phyloP scores from a whole-genome alignment of 1,140 invertebrate species.

The Apocrypta bakeri region DNA sequence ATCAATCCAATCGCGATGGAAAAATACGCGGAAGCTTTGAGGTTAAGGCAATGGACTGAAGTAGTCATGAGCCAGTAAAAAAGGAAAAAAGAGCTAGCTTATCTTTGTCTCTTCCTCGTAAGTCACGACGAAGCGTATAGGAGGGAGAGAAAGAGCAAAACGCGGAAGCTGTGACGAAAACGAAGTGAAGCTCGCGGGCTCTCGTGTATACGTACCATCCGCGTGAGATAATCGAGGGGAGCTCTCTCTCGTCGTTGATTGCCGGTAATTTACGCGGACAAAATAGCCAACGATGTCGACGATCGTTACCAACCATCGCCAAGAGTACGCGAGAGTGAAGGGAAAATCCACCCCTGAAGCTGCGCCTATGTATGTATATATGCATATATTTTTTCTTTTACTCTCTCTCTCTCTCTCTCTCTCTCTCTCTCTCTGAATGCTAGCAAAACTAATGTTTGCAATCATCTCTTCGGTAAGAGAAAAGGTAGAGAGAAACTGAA shows the following conservation, averaged over 20 bases:
- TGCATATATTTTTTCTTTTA: too few relatives aligned
- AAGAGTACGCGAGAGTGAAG: too few relatives aligned
- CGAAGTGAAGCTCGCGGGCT: background rate
- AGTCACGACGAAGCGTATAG: background rate
- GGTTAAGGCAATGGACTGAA: background rate
- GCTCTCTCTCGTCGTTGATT: background rate
- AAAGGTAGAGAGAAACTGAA: background rate
- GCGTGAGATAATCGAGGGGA: slow-evolving; percentile 16
- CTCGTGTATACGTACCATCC: too few relatives aligned
- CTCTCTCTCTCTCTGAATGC: too few relatives aligned
- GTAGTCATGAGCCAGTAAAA: too few relatives aligned
- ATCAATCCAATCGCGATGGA: too few relatives aligned
- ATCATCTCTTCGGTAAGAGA: background rate
- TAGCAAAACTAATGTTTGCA: slow-evolving; percentile 27
- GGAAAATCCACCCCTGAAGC: background rate
- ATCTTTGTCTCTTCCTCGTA: background rate
- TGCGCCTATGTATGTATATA: background rate
- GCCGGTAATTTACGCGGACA: slow-evolving; percentile 40
- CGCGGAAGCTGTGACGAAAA: slow-evolving; percentile 5
- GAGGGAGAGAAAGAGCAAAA: background rate
- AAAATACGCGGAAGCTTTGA: background rate
- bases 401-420: too few relatives aligned
- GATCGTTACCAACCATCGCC: slow-evolving; percentile 17
- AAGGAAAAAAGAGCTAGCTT: background rate
- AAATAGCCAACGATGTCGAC: slow-evolving; percentile 14